Evolutionary conservation across 2,113 vertebrate genomes (phyloP).

Genomic region (Paratilapia polleni): DNA sequence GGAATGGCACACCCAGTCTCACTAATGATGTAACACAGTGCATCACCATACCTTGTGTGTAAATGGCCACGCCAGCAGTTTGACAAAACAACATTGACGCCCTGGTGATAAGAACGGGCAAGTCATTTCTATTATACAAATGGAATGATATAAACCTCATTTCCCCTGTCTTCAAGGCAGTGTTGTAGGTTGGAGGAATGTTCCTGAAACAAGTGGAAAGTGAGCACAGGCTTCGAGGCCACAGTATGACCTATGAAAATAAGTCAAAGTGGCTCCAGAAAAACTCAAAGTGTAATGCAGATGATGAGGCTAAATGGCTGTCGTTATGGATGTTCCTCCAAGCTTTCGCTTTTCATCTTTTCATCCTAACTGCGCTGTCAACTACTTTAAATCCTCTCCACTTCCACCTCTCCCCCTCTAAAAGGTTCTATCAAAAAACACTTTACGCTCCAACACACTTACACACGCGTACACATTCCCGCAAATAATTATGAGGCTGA

Average conservation of each 20-base stretch:
- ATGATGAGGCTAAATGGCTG: not conserved
- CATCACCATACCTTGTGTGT: not conserved
- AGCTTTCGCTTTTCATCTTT: constrained; percentile 14
- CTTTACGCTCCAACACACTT: not conserved
- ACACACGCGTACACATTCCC: not conserved
- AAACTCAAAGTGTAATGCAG: not conserved
- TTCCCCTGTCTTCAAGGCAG: not conserved
- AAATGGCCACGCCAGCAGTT: not conserved
- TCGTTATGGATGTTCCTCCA: not conserved
- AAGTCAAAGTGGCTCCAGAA: not conserved
- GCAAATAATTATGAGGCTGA: constrained; percentile 2
- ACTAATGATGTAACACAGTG: not conserved
- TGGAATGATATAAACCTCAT: not conserved
- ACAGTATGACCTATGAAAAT: not conserved
- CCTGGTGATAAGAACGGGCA: not conserved
- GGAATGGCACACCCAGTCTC: not conserved
- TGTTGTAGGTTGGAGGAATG: not conserved
- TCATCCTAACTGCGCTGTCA: constrained; percentile 21
- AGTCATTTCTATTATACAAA: not conserved
- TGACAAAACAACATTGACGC: not conserved
- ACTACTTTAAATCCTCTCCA: constrained; percentile 21
- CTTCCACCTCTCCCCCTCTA: not conserved
- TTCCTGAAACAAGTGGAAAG: too few species aligned
- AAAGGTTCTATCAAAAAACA: constrained; percentile 5
- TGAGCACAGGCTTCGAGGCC: not conserved